These are phyloP conservation scores for Neosalanx taihuensis DNA, from an alignment of 2,797 vertebrate species.

Conservation along the genomic window DNA sequence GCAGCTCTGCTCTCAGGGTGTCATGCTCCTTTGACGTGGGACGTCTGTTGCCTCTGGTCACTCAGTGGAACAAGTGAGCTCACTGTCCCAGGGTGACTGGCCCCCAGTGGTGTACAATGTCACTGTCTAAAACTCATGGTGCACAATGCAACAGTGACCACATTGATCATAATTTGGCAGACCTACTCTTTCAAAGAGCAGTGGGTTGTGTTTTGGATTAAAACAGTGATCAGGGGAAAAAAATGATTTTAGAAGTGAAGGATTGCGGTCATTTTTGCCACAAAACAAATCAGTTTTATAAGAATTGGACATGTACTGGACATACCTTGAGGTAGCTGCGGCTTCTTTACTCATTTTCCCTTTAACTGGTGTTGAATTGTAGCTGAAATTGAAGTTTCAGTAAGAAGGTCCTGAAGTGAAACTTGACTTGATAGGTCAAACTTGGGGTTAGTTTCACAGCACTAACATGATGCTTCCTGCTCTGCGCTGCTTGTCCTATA, in stretches of 20 bases:
- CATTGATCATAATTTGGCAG: not conserved
- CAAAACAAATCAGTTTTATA: too few species aligned
- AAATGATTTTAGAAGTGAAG: too few species aligned
- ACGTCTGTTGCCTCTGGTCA: not conserved
- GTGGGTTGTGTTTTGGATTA: too few species aligned
- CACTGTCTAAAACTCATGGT: slow-evolving; percentile 29
- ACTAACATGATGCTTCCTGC: slow-evolving; percentile 41
- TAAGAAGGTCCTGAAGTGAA: slow-evolving; percentile 13
- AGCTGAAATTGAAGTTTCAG: slow-evolving; percentile 11
- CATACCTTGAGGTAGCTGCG: too few species aligned
- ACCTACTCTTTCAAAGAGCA: too few species aligned
- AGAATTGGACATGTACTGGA: too few species aligned
- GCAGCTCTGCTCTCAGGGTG: slow-evolving; percentile 7
- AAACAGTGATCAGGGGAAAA: too few species aligned
- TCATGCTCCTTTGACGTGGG: slow-evolving; percentile 15
- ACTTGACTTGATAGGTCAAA: slow-evolving; percentile 53
- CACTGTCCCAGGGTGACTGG: slow-evolving; percentile 19
- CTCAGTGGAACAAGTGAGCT: slow-evolving; percentile 60
- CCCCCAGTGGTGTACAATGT: slow-evolving; percentile 44
- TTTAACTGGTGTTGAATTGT: not conserved
- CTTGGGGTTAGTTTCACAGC: slow-evolving; percentile 50
- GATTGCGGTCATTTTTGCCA: too few species aligned
- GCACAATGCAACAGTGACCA: slow-evolving; percentile 38
- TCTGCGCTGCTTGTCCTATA: slow-evolving; percentile 28
- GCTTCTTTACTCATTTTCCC: not conserved